Evolutionary conservation across 2,113 vertebrate species (phyloP), one percentile per base, ranked within the genome.

Genomic region (Meles meles): DNA sequence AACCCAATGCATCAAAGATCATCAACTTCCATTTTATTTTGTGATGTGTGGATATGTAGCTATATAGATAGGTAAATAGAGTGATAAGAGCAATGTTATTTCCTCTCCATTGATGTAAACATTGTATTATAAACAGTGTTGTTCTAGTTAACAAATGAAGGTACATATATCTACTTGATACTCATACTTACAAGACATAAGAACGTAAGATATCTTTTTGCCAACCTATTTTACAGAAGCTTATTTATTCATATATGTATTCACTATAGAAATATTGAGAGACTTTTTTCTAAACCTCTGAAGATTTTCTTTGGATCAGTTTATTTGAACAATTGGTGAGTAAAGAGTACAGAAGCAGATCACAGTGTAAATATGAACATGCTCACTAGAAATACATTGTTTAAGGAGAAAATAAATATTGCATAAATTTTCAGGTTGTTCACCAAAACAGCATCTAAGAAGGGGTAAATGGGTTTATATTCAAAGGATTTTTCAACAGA

Each of bases 321-420:
- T 85, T 97, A 96, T 94, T 42, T 96, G 23, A 97, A 88, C 0
- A 88, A 4, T 27, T 90, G 91, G 76, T 79, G 17, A n/a, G 5
- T n/a, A 85, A 90, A 91, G 0, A 0, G 93, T 34, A 27, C 10
- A 42, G 96, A 82, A 57, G 8, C 34, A 87, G n/a, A 7, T 14
- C 4, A 96, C 81, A n/a, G 2, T 55, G 4, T 93, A 97, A 94
- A 31, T 0, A 13, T 71, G 69, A 47, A 52, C 5, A 20, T 11
- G 31, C 77, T 96, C 65, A 80, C 25, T 81, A 81, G 25, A 88
- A 29, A 90, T 42, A 59, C 1, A 59, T 88, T 88, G 42, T 96
- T 97, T 87, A 96, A 92, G 14, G 82, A 77, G 77, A 97, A 87
- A 92, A 94, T 86, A 92, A 81, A 84, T 65, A 97, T 13, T 96